Conservation (phyloP, 2,113 vertebrate species). For the Chiloscyllium plagiosum region DNA sequence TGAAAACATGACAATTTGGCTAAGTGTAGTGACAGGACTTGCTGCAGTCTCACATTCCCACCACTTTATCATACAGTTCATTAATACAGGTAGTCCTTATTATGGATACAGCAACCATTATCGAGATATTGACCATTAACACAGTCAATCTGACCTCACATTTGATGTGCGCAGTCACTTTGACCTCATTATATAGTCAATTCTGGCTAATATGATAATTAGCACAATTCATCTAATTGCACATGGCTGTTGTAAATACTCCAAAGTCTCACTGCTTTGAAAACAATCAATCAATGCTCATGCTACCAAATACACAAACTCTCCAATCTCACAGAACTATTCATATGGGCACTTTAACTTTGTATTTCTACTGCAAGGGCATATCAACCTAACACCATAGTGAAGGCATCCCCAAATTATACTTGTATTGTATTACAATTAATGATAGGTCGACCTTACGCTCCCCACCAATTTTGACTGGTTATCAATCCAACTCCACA, state of each 20-base stretch:
- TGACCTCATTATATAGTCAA: conserved; percentile 26
- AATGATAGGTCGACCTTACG: neutral
- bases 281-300: neutral
- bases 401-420: neutral
- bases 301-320: neutral
- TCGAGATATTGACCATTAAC: neutral
- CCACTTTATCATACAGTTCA: neutral
- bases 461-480: neutral
- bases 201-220: neutral
- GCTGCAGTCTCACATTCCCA: neutral
- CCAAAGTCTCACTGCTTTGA: neutral
- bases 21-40: neutral
- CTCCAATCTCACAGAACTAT: neutral
- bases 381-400: neutral
- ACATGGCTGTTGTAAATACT: neutral
- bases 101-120: neutral
- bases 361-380: neutral
- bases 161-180: conserved; percentile 11
- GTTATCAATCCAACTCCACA: neutral
- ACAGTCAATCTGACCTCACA: neutral
- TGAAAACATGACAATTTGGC: neutral
- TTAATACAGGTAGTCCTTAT: neutral
- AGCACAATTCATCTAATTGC: conserved; percentile 6
- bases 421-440: neutral
- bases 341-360: neutral